These are phyloP conservation scores for Mimumesa dahlbomi DNA, from an alignment of 2,888 invertebrate genomes.

Conservation along the genomic window DNA sequence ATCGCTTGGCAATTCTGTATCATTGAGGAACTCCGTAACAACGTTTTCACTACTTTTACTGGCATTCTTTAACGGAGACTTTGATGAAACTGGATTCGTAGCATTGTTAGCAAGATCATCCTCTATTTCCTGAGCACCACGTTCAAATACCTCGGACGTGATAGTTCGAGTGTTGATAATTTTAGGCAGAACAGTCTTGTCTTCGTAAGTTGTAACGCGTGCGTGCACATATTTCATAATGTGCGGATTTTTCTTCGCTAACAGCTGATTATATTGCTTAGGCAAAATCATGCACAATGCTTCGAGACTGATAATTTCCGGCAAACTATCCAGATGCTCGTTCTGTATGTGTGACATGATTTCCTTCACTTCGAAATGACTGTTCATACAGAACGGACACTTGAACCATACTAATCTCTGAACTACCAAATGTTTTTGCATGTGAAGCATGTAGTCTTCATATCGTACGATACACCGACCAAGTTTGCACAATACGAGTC, in stretches of 20 bases:
- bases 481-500: constrained; percentile 60
- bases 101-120: constrained; percentile 19
- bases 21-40: not conserved
- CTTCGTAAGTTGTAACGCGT: not conserved
- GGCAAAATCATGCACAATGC: constrained; percentile 36
- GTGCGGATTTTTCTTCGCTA: not conserved
- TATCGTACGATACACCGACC: constrained; percentile 63
- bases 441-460: constrained; percentile 66
- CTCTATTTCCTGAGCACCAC: constrained; percentile 38
- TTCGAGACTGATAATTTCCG: constrained; percentile 55
- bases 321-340: constrained; percentile 56
- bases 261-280: not conserved
- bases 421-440: constrained; percentile 65
- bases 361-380: constrained; percentile 44
- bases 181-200: constrained; percentile 58
- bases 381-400: constrained; percentile 68
- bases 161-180: constrained; percentile 71
- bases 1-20: not conserved
- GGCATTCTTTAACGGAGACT: constrained; percentile 18
- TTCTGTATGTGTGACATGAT: constrained; percentile 62
- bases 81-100: not conserved
- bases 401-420: constrained; percentile 62
- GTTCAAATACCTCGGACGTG: constrained; percentile 67
- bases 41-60: not conserved
- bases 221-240: constrained; percentile 4